Conservation (phyloP, 2,888 invertebrate genomes). For the Lasioglossum vierecki region DNA sequence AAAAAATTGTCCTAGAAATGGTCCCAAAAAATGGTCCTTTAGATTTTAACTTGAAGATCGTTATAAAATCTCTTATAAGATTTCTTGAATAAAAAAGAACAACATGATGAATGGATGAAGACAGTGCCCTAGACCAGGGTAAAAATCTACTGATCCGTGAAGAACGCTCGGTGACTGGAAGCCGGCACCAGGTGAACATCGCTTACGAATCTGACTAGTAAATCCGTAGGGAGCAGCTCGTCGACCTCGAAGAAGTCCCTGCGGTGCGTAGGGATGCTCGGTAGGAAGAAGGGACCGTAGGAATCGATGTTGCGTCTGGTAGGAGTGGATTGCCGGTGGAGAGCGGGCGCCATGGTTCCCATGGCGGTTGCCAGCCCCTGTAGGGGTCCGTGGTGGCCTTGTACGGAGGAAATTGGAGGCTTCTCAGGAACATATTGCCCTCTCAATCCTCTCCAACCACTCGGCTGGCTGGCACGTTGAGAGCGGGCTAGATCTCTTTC, state of each 20-base stretch:
- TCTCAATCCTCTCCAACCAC: conserved; percentile 69
- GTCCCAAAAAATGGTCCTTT: too few species aligned
- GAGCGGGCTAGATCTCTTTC: conserved; percentile 41
- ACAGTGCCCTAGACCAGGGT: too few species aligned
- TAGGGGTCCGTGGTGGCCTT: conserved; percentile 61
- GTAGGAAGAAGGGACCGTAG: conserved; percentile 6
- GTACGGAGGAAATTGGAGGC: conserved; percentile 75
- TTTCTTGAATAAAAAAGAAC: too few species aligned
- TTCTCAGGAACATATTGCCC: conserved; percentile 76
- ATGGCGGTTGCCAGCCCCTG: conserved; percentile 45
- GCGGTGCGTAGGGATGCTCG: conserved; percentile 27
- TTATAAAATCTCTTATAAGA: too few species aligned
- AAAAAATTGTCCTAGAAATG: neutral
- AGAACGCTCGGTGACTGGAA: too few species aligned
- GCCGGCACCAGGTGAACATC: too few species aligned
- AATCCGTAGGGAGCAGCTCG: neutral
- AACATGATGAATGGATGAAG: too few species aligned
- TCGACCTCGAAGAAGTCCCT: conserved; percentile 22
- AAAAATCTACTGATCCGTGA: neutral
- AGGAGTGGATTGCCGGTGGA: conserved; percentile 13
- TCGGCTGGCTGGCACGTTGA: conserved; percentile 42
- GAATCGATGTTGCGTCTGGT: conserved; percentile 3
- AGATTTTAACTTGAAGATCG: too few species aligned
- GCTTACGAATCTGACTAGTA: neutral
- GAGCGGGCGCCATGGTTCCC: conserved; percentile 17